Evolutionary conservation across 2,888 invertebrate genomes (phyloP).

Genomic region (Amphipoea lucens): DNA sequence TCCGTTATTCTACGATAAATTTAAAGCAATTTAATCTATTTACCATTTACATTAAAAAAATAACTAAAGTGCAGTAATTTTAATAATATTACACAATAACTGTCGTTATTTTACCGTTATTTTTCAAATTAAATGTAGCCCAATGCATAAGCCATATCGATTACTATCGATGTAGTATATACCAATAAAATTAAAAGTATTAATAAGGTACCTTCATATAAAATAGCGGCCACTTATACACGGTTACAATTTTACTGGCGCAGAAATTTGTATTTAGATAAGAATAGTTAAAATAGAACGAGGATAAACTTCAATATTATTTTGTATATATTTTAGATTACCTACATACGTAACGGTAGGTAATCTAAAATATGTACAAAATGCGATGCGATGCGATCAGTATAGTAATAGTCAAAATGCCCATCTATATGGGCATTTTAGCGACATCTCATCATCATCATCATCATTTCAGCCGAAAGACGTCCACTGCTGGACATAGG

Average conservation of each 20-base stretch:
- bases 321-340: not conserved
- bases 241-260: slow-evolving; percentile 16
- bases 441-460: too few species aligned
- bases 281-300: slow-evolving; percentile 23
- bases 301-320: slow-evolving; percentile 40
- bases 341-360: not conserved
- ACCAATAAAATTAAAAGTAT: slow-evolving; percentile 33
- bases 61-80: too few species aligned
- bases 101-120: too few species aligned
- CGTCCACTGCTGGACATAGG: too few species aligned
- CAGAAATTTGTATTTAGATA: slow-evolving; percentile 42
- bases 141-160: slow-evolving; percentile 25
- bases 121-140: slow-evolving; percentile 19
- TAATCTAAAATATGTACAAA: too few species aligned
- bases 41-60: too few species aligned
- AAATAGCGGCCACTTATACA: slow-evolving; percentile 24
- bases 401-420: too few species aligned
- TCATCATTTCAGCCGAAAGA: too few species aligned
- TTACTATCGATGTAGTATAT: slow-evolving; percentile 26
- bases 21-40: too few species aligned
- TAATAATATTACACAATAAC: too few species aligned
- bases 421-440: not conserved
- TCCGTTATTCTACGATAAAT: too few species aligned
- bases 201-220: not conserved
- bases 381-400: too few species aligned